phyloP scores from a whole-genome alignment of 2,113 vertebrate genomes.

The Neotoma lepida region DNA sequence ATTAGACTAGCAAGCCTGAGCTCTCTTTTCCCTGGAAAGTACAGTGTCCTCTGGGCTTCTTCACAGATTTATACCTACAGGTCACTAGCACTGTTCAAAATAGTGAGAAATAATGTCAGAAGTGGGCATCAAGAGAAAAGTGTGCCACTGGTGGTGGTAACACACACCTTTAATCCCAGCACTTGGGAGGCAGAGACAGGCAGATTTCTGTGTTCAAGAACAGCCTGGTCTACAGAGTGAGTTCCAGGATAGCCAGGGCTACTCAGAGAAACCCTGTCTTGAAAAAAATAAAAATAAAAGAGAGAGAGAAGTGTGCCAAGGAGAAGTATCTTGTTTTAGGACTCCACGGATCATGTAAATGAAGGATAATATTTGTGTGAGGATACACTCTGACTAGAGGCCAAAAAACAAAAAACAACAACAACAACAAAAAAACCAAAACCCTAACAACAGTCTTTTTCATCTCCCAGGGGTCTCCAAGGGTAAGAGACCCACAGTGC shows the following conservation, averaged over 20 bases:
- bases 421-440: too few species aligned
- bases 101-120: neutral
- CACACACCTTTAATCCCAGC: neutral
- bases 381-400: neutral
- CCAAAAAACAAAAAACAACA: conserved; percentile 6
- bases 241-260: neutral
- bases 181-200: neutral
- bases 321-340: neutral
- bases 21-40: neutral
- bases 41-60: neutral
- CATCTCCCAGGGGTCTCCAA: conserved; percentile 24
- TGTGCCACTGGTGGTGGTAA: neutral
- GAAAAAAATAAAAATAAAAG: neutral
- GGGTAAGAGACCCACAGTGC: neutral
- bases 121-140: conserved; percentile 9
- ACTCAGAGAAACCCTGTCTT: neutral
- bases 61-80: neutral
- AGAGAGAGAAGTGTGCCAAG: neutral
- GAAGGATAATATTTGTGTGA: conserved; percentile 3
- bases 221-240: neutral
- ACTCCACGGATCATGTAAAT: conserved; percentile 4
- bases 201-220: neutral
- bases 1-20: neutral
- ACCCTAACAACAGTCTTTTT: conserved; percentile 17
- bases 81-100: neutral